Percentiles rank a stretch among this genome's conserved stretches.
Evolutionary conservation across 2,797 vertebrate species (phyloP).

Genomic region (Vipera latastei): DNA sequence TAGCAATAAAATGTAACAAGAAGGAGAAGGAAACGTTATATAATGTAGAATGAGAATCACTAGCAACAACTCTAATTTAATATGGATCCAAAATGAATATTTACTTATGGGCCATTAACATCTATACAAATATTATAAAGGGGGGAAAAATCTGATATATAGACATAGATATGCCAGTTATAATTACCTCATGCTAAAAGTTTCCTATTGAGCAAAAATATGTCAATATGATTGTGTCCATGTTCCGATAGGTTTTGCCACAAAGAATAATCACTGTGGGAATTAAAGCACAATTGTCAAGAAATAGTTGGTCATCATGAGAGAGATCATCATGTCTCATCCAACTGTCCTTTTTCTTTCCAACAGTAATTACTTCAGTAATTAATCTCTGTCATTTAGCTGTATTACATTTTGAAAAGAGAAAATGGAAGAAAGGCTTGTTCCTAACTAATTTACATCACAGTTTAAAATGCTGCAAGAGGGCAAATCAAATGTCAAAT

Average conservation of each 20-base stretch:
- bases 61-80: conserved; percentile 10
- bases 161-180: conserved; percentile 27
- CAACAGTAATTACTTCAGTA: conserved; percentile 78
- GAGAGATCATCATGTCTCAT: conserved; percentile 65
- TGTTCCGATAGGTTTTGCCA: conserved; percentile 65
- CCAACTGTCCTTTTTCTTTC: conserved; percentile 77
- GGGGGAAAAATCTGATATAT: conserved; percentile 2
- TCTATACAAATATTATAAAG: conserved; percentile 37
- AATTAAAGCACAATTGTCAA: conserved; percentile 75
- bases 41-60: neutral
- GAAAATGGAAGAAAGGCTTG: conserved; percentile 78
- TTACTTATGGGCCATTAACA: conserved; percentile 13
- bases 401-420: conserved; percentile 79
- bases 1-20: neutral
- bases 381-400: conserved; percentile 84
- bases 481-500: conserved; percentile 75
- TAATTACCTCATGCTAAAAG: conserved; percentile 61
- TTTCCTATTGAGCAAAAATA: conserved; percentile 57
- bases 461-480: conserved; percentile 75
- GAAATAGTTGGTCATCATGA: conserved; percentile 74
- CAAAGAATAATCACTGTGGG: conserved; percentile 69
- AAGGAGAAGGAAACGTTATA: neutral
- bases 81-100: conserved; percentile 6
- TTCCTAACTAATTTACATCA: conserved; percentile 80
- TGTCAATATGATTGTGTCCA: conserved; percentile 62